Percentiles rank a stretch among this genome's conserved stretches.
phyloP scores from a whole-genome alignment of 2,113 vertebrate species.

The Pomatorhinus ruficollis region DNA sequence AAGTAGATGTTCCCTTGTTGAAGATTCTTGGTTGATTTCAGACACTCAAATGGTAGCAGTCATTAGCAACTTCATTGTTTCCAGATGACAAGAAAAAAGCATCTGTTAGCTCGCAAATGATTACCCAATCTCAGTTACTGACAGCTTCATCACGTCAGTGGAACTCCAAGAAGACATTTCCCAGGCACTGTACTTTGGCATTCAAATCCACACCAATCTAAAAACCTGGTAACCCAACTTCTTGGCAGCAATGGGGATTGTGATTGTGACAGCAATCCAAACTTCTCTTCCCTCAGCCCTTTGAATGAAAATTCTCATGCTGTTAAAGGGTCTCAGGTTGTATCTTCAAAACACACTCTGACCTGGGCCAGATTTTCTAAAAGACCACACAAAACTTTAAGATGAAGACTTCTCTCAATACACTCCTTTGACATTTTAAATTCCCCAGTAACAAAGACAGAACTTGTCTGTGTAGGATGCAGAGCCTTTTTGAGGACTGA shows the following conservation, averaged over 20 bases:
- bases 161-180: not conserved
- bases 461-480: not conserved
- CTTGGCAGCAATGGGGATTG: not conserved
- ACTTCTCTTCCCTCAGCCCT: not conserved
- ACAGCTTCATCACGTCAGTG: not conserved
- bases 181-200: not conserved
- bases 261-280: not conserved
- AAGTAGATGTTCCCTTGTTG: not conserved
- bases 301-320: not conserved
- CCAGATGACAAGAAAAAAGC: conserved; percentile 13
- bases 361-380: not conserved
- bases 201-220: not conserved
- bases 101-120: not conserved
- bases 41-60: not conserved
- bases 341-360: not conserved
- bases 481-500: conserved; percentile 26
- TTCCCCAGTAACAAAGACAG: not conserved
- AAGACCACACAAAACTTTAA: not conserved
- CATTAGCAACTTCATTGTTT: not conserved
- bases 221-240: not conserved
- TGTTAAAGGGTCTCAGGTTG: not conserved
- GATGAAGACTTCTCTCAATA: not conserved
- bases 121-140: not conserved
- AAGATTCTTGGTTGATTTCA: conserved; percentile 13
- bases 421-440: not conserved